Evolutionary conservation across 2,888 invertebrate species (phyloP).

Genomic region (Heliothis peltigera): DNA sequence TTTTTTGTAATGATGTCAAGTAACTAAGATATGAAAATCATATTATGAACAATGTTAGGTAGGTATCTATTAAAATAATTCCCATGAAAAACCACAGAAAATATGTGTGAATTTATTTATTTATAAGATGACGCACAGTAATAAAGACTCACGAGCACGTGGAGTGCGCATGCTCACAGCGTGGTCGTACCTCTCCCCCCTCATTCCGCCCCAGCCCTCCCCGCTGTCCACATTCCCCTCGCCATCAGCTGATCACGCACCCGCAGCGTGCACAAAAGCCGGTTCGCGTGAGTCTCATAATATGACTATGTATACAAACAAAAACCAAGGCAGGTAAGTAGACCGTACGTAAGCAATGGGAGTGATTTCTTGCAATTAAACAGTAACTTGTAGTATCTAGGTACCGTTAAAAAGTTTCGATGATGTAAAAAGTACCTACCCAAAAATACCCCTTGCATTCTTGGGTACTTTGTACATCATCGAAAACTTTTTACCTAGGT

Average conservation of each 20-base stretch:
- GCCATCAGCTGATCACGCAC: conserved; percentile 76
- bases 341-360: too few species aligned
- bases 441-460: too few species aligned
- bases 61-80: not conserved
- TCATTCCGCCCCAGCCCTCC: conserved; percentile 51
- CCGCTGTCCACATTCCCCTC: conserved; percentile 54
- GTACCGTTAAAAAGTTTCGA: too few species aligned
- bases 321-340: conserved; percentile 35
- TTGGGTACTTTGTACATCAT: too few species aligned
- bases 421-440: too few species aligned
- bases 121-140: conserved; percentile 65
- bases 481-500: too few species aligned
- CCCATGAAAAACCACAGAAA: conserved; percentile 13
- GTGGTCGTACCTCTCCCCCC: conserved; percentile 65
- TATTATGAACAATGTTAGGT: not conserved
- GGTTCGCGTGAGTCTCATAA: conserved; percentile 64
- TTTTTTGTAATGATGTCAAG: too few species aligned
- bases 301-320: conserved; percentile 42
- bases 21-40: not conserved
- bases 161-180: conserved; percentile 82
- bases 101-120: not conserved
- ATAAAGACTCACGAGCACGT: conserved; percentile 82
- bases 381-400: not conserved
- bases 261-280: conserved; percentile 75
- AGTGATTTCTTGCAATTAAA: too few species aligned